These are phyloP conservation scores for Epinotia bilunana DNA, from an alignment of 2,888 invertebrate genomes.

Conservation along the genomic window DNA sequence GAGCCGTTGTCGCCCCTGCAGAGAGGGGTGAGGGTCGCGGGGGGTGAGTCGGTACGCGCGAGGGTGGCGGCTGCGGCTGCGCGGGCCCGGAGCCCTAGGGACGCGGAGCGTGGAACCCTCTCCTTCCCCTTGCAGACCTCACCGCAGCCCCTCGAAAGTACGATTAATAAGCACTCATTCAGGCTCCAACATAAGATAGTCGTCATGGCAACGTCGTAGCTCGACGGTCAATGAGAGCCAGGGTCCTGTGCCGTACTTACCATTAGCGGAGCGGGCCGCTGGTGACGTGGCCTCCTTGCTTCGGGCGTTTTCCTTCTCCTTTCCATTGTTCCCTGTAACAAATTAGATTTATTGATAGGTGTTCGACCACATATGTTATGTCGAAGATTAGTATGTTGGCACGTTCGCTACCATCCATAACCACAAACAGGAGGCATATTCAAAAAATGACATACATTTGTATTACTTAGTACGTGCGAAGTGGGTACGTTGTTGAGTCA, in stretches of 20 bases:
- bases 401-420: neutral
- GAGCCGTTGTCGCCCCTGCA: constrained; percentile 67
- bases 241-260: constrained; percentile 68
- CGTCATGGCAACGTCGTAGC: constrained; percentile 60
- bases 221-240: constrained; percentile 47
- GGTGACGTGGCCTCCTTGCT: constrained; percentile 89
- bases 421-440: neutral
- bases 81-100: constrained; percentile 62
- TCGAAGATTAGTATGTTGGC: neutral
- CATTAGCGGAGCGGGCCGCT: constrained; percentile 87
- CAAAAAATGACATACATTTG: too few species aligned
- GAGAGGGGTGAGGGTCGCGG: constrained; percentile 52
- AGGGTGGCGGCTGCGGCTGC: constrained; percentile 67
- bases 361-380: neutral
- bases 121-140: constrained; percentile 50
- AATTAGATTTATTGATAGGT: constrained; percentile 47
- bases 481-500: neutral
- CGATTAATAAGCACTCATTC: constrained; percentile 78
- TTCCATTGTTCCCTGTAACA: constrained; percentile 89
- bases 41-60: constrained; percentile 49
- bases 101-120: constrained; percentile 61
- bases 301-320: constrained; percentile 86
- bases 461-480: neutral
- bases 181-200: constrained; percentile 67
- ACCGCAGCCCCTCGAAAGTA: constrained; percentile 54